A percentile compares a stretch with the other conserved stretches of the same genome.
phyloP scores from a whole-genome alignment of 2,888 invertebrate species.

The Tortricodes alternella region DNA sequence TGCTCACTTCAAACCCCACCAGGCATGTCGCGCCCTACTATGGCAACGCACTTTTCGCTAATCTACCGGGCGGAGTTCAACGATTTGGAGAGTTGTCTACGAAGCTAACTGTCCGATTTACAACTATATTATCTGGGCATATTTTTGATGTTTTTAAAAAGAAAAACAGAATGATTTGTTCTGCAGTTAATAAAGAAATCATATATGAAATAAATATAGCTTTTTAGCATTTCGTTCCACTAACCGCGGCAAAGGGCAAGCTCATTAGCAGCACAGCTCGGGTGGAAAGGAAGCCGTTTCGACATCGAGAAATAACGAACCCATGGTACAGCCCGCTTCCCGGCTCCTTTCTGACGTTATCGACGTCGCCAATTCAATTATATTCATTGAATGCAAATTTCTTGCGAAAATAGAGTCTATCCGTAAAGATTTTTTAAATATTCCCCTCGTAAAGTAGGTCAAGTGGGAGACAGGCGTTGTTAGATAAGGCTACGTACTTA shows the following conservation, averaged over 20 bases:
- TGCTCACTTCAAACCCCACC: conserved; percentile 41
- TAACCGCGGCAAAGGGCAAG: conserved; percentile 1
- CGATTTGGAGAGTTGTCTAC: no score
- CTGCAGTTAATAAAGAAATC: no score
- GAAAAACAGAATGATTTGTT: no score
- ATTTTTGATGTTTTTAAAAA: no score
- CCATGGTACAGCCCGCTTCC: conserved; percentile 30
- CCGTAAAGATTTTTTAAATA: conserved; percentile 25
- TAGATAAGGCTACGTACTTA: conserved; percentile 6
- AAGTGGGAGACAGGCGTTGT: background rate
- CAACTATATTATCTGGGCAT: no score
- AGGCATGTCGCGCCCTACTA: conserved; percentile 4
- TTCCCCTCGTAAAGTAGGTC: conserved; percentile 24
- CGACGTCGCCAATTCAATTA: conserved; percentile 44
- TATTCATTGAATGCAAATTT: conserved; percentile 50
- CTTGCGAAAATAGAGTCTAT: conserved; percentile 40
- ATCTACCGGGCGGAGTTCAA: conserved; percentile 12
- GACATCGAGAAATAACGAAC: conserved; percentile 22
- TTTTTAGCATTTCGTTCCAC: background rate
- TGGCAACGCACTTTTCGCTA: conserved; percentile 6
- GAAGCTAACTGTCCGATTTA: no score
- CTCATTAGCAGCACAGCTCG: conserved; percentile 7
- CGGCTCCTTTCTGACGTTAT: conserved; percentile 36
- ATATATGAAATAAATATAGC: background rate
- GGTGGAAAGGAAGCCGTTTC: conserved; percentile 7